Conservation (phyloP, 2,888 invertebrate genomes). For the Busseola fusca region DNA sequence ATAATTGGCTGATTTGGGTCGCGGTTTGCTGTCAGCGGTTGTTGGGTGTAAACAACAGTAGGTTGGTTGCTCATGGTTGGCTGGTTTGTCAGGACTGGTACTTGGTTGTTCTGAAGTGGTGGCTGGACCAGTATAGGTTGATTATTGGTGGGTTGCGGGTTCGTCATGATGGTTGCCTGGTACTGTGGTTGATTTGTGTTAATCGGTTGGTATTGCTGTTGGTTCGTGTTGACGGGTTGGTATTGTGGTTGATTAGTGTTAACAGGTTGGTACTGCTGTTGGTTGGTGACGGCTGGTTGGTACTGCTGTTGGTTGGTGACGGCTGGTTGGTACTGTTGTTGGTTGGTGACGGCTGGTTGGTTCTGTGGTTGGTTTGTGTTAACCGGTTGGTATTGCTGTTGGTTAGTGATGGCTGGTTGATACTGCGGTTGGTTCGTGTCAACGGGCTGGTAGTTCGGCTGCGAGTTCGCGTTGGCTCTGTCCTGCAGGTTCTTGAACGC, state of each 20-base stretch:
- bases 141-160: slow-evolving; percentile 31
- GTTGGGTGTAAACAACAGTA: slow-evolving; percentile 32
- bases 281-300: background rate
- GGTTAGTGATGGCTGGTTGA: slow-evolving; percentile 11
- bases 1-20: slow-evolving; percentile 47
- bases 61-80: slow-evolving; percentile 34
- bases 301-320: slow-evolving; percentile 31
- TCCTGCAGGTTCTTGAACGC: slow-evolving; percentile 67
- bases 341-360: slow-evolving; percentile 16
- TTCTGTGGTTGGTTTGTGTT: slow-evolving; percentile 38
- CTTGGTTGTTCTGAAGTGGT: slow-evolving; percentile 17
- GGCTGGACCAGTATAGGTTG: slow-evolving; percentile 29
- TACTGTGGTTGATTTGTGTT: slow-evolving; percentile 35
- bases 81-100: slow-evolving; percentile 35
- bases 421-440: slow-evolving; percentile 34
- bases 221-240: slow-evolving; percentile 4
- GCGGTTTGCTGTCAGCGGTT: slow-evolving; percentile 43
- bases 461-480: slow-evolving; percentile 54
- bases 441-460: slow-evolving; percentile 17
- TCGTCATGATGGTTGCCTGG: slow-evolving; percentile 28
- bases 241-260: slow-evolving; percentile 32
- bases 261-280: slow-evolving; percentile 16
- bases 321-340: slow-evolving; percentile 26
- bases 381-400: slow-evolving; percentile 26
- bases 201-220: slow-evolving; percentile 8